Conservation (phyloP, 2,113 vertebrate species). For the Alexandromys fortis region DNA sequence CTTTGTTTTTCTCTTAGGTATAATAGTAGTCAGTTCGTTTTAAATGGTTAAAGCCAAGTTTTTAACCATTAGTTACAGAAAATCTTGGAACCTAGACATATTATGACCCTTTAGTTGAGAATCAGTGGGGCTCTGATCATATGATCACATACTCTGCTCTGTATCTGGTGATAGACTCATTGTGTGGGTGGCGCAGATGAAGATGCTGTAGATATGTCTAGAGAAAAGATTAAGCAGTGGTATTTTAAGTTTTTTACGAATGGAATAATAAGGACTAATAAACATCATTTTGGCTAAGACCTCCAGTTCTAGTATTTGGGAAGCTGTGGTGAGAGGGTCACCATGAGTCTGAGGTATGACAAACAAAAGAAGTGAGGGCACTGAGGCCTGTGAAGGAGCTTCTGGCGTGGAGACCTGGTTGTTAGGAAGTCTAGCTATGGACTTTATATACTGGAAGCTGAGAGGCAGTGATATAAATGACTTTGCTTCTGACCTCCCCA, state of each 20-base stretch:
- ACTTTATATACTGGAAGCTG: not conserved
- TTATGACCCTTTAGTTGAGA: not conserved
- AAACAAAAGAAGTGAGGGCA: not conserved
- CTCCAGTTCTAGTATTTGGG: not conserved
- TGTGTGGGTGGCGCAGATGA: not conserved
- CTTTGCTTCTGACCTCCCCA: not conserved
- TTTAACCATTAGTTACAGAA: not conserved
- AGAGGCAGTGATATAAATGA: not conserved
- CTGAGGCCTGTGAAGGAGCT: not conserved
- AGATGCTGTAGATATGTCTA: not conserved
- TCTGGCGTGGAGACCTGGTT: not conserved
- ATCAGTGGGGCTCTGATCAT: not conserved
- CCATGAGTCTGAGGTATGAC: not conserved
- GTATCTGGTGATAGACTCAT: not conserved
- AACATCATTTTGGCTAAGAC: not conserved
- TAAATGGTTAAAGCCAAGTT: not conserved
- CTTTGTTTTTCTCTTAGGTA: not conserved
- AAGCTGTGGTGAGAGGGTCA: not conserved
- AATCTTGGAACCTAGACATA: not conserved
- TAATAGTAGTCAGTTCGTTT: constrained; percentile 2
- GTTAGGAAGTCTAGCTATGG: not conserved
- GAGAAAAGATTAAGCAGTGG: not conserved
- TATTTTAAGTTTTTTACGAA: constrained; percentile 38
- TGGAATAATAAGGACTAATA: not conserved
- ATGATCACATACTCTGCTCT: not conserved